Evolutionary conservation across 2,888 invertebrate genomes (phyloP).

Genomic region (Callosobruchus maculatus): DNA sequence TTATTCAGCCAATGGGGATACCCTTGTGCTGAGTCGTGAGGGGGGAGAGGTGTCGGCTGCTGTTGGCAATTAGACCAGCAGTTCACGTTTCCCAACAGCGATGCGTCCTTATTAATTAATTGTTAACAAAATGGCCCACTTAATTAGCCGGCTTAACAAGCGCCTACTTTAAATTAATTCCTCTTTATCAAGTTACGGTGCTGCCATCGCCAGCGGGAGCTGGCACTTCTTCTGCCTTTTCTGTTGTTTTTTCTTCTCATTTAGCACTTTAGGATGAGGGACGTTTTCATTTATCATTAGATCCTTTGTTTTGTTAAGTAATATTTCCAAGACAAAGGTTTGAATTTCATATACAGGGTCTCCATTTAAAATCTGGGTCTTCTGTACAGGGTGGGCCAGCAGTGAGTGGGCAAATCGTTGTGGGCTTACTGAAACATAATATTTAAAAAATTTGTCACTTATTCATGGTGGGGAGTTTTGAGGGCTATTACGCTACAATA

Average conservation of each 20-base stretch:
- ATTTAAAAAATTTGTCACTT: too few relatives aligned
- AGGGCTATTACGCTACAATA: too few relatives aligned
- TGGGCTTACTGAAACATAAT: too few relatives aligned
- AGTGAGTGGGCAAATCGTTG: too few relatives aligned
- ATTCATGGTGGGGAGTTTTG: too few relatives aligned
- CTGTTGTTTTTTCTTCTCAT: background rate
- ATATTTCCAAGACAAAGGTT: too few relatives aligned
- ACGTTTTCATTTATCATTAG: background rate
- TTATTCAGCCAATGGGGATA: background rate
- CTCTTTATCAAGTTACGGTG: background rate
- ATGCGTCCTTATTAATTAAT: background rate
- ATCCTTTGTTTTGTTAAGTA: too few relatives aligned
- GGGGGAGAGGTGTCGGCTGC: background rate
- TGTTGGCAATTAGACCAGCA: background rate
- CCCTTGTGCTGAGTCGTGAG: background rate
- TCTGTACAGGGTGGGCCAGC: too few relatives aligned
- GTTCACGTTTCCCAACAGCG: background rate
- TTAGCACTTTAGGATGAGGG: background rate
- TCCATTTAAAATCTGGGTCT: too few relatives aligned
- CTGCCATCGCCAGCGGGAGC: background rate
- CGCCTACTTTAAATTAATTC: background rate
- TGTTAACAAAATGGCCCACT: background rate
- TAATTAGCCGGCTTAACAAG: background rate
- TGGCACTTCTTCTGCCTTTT: background rate
- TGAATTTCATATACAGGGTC: too few relatives aligned